These are phyloP conservation scores for Heliopora coerulea DNA, from an alignment of 92 coral and sea anemone species.

Conservation along the genomic window DNA sequence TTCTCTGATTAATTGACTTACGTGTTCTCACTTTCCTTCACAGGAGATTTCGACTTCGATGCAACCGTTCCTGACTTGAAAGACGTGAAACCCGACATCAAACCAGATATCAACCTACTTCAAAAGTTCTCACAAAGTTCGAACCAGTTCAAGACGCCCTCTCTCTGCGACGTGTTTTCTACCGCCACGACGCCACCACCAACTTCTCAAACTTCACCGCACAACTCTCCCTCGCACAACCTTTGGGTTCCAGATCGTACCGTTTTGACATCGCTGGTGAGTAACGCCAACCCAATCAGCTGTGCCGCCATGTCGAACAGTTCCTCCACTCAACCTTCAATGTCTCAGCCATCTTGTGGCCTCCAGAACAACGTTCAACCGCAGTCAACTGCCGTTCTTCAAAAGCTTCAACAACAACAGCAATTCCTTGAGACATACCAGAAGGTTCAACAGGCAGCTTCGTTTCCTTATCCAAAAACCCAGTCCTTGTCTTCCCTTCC, in stretches of 20 bases:
- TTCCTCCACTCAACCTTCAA: constrained; percentile 66
- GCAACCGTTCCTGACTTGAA: constrained; percentile 92
- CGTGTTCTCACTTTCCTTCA: constrained; percentile 38
- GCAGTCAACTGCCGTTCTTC: constrained; percentile 52
- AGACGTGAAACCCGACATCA: constrained; percentile 71
- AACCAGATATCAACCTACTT: constrained; percentile 71
- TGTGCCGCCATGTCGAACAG: constrained; percentile 67
- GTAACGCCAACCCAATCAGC: constrained; percentile 76
- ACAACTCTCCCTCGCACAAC: constrained; percentile 95
- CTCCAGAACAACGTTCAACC: constrained; percentile 49
- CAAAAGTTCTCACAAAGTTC: constrained; percentile 75
- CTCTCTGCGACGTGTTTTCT: constrained; percentile 82
- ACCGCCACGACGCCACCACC: constrained; percentile 75
- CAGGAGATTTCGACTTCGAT: constrained; percentile 96
- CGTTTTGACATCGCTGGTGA: constrained; percentile 87
- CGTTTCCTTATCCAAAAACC: constrained; percentile 67
- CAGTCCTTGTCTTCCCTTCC: constrained; percentile 68
- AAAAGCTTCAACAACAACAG: constrained; percentile 68
- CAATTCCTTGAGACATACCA: constrained; percentile 47
- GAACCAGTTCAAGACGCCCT: constrained; percentile 94
- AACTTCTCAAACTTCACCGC: constrained; percentile 78
- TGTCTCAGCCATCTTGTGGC: constrained; percentile 51
- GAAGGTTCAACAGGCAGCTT: constrained; percentile 59
- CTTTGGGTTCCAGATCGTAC: constrained; percentile 99
- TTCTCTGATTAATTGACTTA: not conserved